Conservation (phyloP, 2,113 vertebrate species). For the Atlantisia rogersi region DNA sequence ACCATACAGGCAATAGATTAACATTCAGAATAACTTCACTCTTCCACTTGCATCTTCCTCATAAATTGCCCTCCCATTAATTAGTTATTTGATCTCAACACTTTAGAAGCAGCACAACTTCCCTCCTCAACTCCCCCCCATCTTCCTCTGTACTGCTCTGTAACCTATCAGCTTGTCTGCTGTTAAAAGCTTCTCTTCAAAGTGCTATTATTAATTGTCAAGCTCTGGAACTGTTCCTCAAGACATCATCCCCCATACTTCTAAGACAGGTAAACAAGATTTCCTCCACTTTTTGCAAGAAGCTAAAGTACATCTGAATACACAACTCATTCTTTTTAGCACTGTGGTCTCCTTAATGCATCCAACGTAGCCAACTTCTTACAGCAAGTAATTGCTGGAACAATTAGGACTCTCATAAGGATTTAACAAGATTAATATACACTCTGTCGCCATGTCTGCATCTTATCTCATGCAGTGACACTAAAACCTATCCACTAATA, state of each 20-base stretch:
- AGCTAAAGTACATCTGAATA: background rate
- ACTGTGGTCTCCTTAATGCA: background rate
- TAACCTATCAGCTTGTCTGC: background rate
- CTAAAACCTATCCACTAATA: background rate
- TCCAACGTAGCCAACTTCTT: background rate
- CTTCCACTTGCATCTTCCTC: background rate
- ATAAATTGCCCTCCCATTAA: background rate
- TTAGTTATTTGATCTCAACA: slow-evolving; percentile 2
- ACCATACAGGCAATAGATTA: background rate
- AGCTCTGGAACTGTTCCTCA: background rate
- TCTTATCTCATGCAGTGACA: background rate
- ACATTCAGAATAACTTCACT: slow-evolving; percentile 1
- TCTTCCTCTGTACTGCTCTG: background rate
- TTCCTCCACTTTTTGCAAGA: background rate
- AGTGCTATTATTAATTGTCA: slow-evolving; percentile 4
- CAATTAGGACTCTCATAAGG: background rate
- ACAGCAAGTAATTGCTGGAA: background rate
- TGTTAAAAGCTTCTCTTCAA: slow-evolving; percentile 20
- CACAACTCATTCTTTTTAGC: background rate
- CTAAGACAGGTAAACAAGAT: background rate
- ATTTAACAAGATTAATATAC: background rate
- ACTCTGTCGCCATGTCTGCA: background rate
- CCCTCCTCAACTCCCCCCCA: background rate
- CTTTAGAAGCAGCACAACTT: background rate
- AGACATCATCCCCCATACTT: background rate